phyloP scores from a whole-genome alignment of 2,113 vertebrate species.

The Laticauda laticaudata region DNA sequence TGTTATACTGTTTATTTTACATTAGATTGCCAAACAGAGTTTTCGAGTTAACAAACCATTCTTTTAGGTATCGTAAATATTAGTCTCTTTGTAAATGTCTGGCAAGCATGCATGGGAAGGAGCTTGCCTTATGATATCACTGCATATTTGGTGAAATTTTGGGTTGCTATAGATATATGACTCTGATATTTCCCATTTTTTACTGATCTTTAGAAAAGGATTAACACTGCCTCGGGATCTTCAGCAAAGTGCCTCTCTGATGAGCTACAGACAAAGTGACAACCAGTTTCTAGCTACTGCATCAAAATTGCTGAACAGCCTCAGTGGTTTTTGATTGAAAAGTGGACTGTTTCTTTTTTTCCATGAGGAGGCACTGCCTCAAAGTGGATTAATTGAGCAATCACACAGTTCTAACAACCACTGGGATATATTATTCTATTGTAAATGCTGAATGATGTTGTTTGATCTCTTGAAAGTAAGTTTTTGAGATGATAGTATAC shows the following conservation, averaged over 20 bases:
- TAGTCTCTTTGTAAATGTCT: neutral
- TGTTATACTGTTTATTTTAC: neutral
- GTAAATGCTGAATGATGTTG: neutral
- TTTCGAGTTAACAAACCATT: neutral
- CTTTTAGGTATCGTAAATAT: neutral
- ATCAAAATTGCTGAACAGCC: neutral
- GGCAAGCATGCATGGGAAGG: neutral
- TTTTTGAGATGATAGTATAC: neutral
- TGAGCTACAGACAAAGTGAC: neutral
- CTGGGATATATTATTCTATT: neutral
- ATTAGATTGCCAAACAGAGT: neutral
- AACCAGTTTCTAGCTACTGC: neutral
- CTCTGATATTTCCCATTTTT: neutral
- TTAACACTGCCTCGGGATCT: neutral
- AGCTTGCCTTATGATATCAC: neutral
- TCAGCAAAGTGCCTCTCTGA: neutral
- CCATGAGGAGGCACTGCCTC: neutral
- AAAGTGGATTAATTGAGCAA: neutral
- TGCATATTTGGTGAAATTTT: neutral
- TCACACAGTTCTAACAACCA: neutral
- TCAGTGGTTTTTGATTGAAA: neutral
- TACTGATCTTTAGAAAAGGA: neutral
- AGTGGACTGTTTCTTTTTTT: neutral
- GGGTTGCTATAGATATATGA: neutral
- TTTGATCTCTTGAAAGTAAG: neutral